These are phyloP conservation scores for Bembecia ichneumoniformis DNA, from an alignment of 2,888 invertebrate species.

Conservation along the genomic window DNA sequence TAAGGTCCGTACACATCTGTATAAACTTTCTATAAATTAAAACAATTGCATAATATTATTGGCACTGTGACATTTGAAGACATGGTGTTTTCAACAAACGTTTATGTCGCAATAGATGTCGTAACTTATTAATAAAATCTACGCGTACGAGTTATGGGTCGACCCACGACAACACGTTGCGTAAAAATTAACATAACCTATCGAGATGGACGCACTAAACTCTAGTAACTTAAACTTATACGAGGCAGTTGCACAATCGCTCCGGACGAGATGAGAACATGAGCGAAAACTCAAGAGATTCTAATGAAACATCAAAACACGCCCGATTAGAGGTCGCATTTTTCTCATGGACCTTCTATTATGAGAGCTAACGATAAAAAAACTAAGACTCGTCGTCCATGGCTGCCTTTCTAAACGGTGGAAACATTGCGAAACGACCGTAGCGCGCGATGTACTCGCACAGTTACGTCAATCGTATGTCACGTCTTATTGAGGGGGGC, in stretches of 20 bases:
- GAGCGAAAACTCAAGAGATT: constrained; percentile 4
- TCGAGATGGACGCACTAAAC: background rate
- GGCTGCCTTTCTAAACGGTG: constrained; percentile 13
- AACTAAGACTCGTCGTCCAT: constrained; percentile 17
- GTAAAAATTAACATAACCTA: constrained; percentile 20
- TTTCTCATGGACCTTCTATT: constrained; percentile 48
- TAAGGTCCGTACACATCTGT: background rate
- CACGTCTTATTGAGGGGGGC: constrained; percentile 34
- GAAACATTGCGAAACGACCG: constrained; percentile 18
- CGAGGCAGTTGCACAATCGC: constrained; percentile 4
- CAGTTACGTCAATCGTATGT: constrained; percentile 19
- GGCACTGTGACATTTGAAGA: constrained; percentile 12
- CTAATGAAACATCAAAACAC: constrained; percentile 20
- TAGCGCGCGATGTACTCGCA: constrained; percentile 30
- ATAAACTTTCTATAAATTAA: background rate
- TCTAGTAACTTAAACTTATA: constrained; percentile 4
- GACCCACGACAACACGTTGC: constrained; percentile 12
- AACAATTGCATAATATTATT: constrained; percentile 6
- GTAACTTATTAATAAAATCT: constrained; percentile 8
- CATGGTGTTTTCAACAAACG: background rate
- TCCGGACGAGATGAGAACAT: constrained; percentile 11
- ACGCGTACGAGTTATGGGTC: constrained; percentile 7
- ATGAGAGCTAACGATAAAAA: constrained; percentile 7
- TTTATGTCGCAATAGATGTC: constrained; percentile 2
- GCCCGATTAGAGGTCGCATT: constrained; percentile 40